Base-by-base conservation (phyloP, 2,888 invertebrate genomes). In the Rhimphoctona megacephalus region DNA sequence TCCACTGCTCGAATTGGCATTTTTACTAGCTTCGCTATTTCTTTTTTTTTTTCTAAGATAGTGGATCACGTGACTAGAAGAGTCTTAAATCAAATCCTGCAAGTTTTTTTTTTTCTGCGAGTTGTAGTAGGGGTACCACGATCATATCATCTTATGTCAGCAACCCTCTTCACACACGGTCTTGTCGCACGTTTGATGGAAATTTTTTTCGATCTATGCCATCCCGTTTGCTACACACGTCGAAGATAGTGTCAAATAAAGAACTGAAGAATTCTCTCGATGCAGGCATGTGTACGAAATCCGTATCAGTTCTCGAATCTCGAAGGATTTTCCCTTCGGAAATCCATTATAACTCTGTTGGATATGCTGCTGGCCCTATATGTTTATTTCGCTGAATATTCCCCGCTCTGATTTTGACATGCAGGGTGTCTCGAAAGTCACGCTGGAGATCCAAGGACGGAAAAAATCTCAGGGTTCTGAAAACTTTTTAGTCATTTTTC, bases 161-260 rank as follows among this genome's bases (percentile, higher is more conserved):
- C 17, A 25, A 30, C 61, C 61, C 30, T 30, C 61, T 61, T 61
- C 61, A 30, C 9, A 19, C 61, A 9, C 30, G 30, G 2, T 61
- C 61, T 61, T 52, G 30, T 73, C 33, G 14, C 36, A 33, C 54
- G 52, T 61, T 72, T 57, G 33, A 43, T 17, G 6, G 39, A 69
- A 76, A 36, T 30, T 76, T 76, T 76, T 81, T 76, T 76, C 76
- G 76, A 76, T 76, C 61, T 69, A 57, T 52, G 30, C 57, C 76
- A 39, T 46, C 76, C 43, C 33, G 46, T 36, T 61, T 61, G 61
- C 30, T 30, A 30, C 30, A 61, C 30, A 61, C 14, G 11, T 61
- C 61, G 61, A 61, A 61, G 30, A 61, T 61, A 61, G 61, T 30
- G 61, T 14, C 17, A 61, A 61, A 61, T 30, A 61, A 61, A 30